Evolutionary conservation across 2,797 vertebrate genomes (phyloP), one percentile per base, ranked within the genome.

Genomic region (Tragelaphus eurycerus): DNA sequence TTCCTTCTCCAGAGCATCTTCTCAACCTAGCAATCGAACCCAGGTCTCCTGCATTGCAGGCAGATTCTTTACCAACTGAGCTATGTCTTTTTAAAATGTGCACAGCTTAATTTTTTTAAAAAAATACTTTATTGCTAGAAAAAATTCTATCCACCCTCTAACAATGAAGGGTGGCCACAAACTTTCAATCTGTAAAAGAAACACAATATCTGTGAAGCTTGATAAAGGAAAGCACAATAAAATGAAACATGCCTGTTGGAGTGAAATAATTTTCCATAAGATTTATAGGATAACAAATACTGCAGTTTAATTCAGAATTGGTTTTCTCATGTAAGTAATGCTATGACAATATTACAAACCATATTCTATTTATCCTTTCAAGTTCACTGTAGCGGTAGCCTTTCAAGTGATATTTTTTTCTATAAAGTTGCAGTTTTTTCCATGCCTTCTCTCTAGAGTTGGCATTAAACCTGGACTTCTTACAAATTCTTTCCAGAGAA

Each of bases 401-500:
- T 96, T 95, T 89, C 43, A 97, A 97, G 93, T 64, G 21, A 93
- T 81, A 60, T 55, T 97, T 90, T 86, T 85, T 89, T 86, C 62
- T 48, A 57, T 57, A 27, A 90, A 93, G 85, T 88, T 84, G 82
- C 29, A 93, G 29, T 57, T 96, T 90, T 96, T 90, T 89, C 46
- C 57, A 60, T 92, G 55, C 43, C 67, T 96, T 95, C 60, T 90
- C 79, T 85, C 74, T 87, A 96, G 55, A 97, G 96, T 19, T 92
- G 76, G 48, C 76, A 95, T 93, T 79, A 97, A 92, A 93, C 60
- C 25, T 94, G 34, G 21, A 95, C 94, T 93, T 90, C 86, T 97
- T 94, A 97, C 21, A 90, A 89, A 94, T 95, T 97, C 38, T 83
- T 87, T 93, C 90, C 87, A 97, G 88, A 92, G 46, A 97, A 74